Evolutionary conservation across 2,797 vertebrate genomes (phyloP), one percentile per base, ranked within the genome.

Genomic region (Bovichtus variegatus): DNA sequence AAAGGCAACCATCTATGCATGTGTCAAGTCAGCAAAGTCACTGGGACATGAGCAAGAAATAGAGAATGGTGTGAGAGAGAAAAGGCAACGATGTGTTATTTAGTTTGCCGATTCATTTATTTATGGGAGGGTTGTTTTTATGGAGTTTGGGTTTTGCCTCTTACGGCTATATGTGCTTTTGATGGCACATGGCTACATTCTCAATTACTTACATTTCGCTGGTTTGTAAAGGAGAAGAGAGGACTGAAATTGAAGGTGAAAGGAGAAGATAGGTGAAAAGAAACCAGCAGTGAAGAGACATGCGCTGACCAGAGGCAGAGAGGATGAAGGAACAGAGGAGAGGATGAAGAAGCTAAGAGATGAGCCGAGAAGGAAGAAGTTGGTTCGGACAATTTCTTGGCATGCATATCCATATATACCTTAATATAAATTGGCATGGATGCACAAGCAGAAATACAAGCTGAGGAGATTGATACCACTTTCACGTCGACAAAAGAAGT

Each of bases 1-100:
- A 78, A 64, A 75, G 44, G 61, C 69, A 84, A 15, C 69, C 70
- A 69, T 63, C 51, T 40, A 46, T 58, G 67, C 64, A 58, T 59
- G 53, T 81, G 71, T 71, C 62, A 64, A 76, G 72, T 88, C 87
- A 87, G 83, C 74, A 78, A 68, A 86, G 60, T 81, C 63, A 10
- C 49, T 1, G 16, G 78, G 63, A 80, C 57, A 63, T 60, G 29
- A 78, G 60, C 69, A 36, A 41, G 54, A 57, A 55, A 2, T 29
- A 55, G 29, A 34, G 19, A 21, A 10, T 9, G 29, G 21, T 57
- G 66, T 10, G 9, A 36, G 49, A 38, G 18, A 23, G 3, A 63
- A n/a, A n/a, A n/a, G 50, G n/a, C 31, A 67, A 62, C 60, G 31
- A 54, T 67, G 23, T 71, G 61, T 76, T 80, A 53, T 84, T 85